Base-by-base conservation (phyloP, 2,797 vertebrate genomes). In the Kryptopterus vitreolus region DNA sequence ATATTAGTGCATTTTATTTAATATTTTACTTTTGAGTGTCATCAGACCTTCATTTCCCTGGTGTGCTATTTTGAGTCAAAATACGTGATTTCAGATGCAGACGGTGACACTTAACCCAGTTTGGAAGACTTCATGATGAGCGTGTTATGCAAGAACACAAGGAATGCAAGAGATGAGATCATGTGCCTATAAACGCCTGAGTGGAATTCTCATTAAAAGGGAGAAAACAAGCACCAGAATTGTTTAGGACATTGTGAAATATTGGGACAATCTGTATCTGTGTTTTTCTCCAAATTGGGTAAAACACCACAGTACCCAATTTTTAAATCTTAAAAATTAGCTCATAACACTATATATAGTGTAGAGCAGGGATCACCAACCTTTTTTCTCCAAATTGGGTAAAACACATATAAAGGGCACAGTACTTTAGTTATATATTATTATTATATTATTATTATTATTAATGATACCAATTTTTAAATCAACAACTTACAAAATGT, bases 121-220 rank as follows among this genome's bases (percentile, higher is more conserved):
- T 33, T 43, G 76, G 66, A 79, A 78, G 57, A 53, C 46, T 80
- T 81, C 79, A 82, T 84, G 81, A 79, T 66, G 78, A 81, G 58
- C 72, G 74, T 83, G 83, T 83, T 72, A 84, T 77, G 81, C 83
- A 86, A 84, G 76, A 74, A 63, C 65, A 78, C 76, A 81, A 84
- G 57, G 29, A 74, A 26, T 48, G 55, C 72, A 79, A 79, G 79
- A 78, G 66, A 50, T 75, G 76, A 86, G 84, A 84, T 50, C 26
- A 76, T 62, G 13, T 31, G 11, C 57, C 48, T 55, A 24, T 75
- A 61, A 43, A 61, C 15, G 18, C n/a, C 66, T 16, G 13, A 68
- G 38, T 35, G 12, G 31, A 55, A 57, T 72, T 35, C 52, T 13
- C 33, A 74, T 38, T 58, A 58, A 8, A 57, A 43, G n/a, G 13